A percentile compares a stretch with the other conserved stretches of the same genome.
phyloP scores from a whole-genome alignment of 1,140 invertebrate species.

The Euura saliciscinereae region DNA sequence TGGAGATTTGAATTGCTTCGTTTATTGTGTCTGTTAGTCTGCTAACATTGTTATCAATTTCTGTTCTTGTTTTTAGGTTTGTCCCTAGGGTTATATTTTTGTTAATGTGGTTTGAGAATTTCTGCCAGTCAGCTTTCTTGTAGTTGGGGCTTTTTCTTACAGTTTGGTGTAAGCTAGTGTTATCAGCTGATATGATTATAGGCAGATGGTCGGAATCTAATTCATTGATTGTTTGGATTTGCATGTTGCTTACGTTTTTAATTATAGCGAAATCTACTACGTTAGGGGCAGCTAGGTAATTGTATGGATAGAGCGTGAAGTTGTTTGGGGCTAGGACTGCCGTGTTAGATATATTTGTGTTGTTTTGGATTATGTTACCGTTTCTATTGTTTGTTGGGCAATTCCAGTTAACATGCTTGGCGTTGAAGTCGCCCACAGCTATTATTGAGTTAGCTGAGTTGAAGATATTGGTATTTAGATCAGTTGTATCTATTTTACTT shows the following conservation, averaged over 20 bases:
- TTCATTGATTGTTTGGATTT: constrained; percentile 21
- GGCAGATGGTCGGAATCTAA: constrained; percentile 29
- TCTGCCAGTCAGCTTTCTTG: constrained; percentile 26
- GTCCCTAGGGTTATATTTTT: constrained; percentile 13
- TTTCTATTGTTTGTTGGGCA: no score
- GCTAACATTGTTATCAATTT: background rate
- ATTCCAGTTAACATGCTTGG: no score
- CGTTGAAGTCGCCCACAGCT: no score
- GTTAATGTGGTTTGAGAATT: constrained; percentile 21
- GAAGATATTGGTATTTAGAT: no score
- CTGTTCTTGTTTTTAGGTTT: constrained; percentile 11
- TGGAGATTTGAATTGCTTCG: constrained; percentile 5
- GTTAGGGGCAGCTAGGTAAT: background rate
- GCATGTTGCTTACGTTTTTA: constrained; percentile 12
- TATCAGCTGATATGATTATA: background rate
- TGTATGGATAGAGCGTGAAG: constrained; percentile 15
- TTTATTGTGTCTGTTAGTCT: constrained; percentile 6
- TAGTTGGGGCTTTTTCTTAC: constrained; percentile 12
- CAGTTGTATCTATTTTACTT: constrained; percentile 15
- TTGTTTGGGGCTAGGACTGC: constrained; percentile 10
- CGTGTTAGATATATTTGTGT: background rate
- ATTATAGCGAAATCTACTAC: constrained; percentile 19
- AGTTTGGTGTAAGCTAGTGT: background rate
- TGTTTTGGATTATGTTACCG: no score
- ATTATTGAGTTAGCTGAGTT: no score